Evolutionary conservation across 2,113 vertebrate genomes (phyloP).

Genomic region (Dicentrarchus labrax): DNA sequence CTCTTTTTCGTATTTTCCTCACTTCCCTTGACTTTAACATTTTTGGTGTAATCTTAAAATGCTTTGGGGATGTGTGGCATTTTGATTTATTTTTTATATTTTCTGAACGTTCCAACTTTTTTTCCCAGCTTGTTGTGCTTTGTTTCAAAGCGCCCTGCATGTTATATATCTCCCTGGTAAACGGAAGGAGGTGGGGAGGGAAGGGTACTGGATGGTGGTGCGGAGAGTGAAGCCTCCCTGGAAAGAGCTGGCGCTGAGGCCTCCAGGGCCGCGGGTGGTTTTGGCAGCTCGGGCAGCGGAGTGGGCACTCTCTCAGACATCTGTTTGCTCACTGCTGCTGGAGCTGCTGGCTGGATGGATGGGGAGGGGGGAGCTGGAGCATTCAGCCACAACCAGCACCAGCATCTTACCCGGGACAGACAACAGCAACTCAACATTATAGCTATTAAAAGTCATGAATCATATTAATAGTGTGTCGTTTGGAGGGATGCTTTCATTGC

Average conservation of each 20-base stretch:
- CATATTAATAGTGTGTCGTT: constrained; percentile 9
- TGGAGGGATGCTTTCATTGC: not conserved
- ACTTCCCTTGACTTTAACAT: constrained; percentile 52
- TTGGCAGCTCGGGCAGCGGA: constrained; percentile 83
- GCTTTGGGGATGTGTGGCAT: constrained; percentile 64
- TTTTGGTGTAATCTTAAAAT: constrained; percentile 66
- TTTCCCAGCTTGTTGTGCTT: constrained; percentile 13
- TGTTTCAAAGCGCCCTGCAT: constrained; percentile 43
- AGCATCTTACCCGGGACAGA: constrained; percentile 56
- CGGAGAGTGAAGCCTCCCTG: constrained; percentile 75
- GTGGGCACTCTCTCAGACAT: constrained; percentile 89
- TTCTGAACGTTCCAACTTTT: constrained; percentile 11
- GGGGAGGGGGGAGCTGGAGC: constrained; percentile 52
- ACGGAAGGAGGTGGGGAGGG: constrained; percentile 34
- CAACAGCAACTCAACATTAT: constrained; percentile 36
- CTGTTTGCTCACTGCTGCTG: constrained; percentile 87
- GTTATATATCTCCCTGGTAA: constrained; percentile 58
- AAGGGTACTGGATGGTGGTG: constrained; percentile 54
- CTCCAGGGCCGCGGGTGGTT: constrained; percentile 82
- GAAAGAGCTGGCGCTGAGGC: constrained; percentile 80
- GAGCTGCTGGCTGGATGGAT: constrained; percentile 73
- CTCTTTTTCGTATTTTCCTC: constrained; percentile 67
- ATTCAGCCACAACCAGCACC: constrained; percentile 72
- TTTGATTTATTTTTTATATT: constrained; percentile 39
- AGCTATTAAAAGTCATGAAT: constrained; percentile 22